These are phyloP conservation scores for Chrysomela aeneicollis DNA, from an alignment of 2,888 invertebrate genomes.

Conservation along the genomic window DNA sequence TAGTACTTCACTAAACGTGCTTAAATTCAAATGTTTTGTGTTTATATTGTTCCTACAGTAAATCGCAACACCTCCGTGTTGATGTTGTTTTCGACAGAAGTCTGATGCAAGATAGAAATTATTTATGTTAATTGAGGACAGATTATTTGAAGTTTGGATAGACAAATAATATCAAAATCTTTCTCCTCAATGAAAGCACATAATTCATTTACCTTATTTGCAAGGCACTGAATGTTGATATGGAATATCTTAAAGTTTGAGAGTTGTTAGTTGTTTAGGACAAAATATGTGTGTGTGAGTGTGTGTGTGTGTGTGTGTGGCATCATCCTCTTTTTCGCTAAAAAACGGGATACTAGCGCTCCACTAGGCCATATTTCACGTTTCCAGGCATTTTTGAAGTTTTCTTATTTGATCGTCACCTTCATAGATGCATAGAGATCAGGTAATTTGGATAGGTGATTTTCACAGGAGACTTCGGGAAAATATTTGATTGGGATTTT, in stretches of 20 bases:
- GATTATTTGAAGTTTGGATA: not conserved
- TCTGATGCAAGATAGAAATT: slow-evolving; percentile 12
- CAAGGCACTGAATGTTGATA: slow-evolving; percentile 11
- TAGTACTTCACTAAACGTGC: not conserved
- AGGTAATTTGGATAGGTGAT: not conserved
- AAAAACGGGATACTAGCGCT: not conserved
- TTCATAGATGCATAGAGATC: not conserved
- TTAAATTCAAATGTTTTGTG: not conserved
- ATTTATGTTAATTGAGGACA: slow-evolving; percentile 1
- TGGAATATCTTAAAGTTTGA: slow-evolving; percentile 7
- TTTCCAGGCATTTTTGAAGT: too few species aligned
- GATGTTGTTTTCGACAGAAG: slow-evolving; percentile 11
- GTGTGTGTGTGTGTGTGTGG: not conserved
- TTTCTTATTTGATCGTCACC: not conserved
- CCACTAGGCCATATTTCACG: too few species aligned
- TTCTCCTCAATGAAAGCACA: slow-evolving; percentile 3
- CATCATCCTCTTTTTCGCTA: not conserved
- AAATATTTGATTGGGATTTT: not conserved
- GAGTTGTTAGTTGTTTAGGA: not conserved
- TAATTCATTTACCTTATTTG: slow-evolving; percentile 12
- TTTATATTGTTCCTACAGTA: slow-evolving; percentile 8
- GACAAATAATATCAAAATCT: slow-evolving; percentile 15
- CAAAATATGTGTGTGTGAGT: too few species aligned
- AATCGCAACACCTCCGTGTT: slow-evolving; percentile 8
- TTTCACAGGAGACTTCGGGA: not conserved